Evolutionary conservation across 2,797 vertebrate genomes (phyloP), one percentile per base, ranked within the genome.

Genomic region (Perodicticus potto): DNA sequence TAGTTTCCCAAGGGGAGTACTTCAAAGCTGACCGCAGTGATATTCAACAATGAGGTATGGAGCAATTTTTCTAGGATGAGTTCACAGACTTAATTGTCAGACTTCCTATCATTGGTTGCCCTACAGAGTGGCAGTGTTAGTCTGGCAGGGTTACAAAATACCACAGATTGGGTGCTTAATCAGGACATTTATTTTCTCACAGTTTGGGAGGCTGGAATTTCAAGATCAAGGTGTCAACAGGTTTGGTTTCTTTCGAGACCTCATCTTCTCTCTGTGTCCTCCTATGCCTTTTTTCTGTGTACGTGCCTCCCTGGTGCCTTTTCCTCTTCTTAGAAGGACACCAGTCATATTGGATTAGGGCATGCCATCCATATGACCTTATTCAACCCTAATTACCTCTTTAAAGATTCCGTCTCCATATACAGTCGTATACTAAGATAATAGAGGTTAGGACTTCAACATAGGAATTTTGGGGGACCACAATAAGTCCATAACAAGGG

Each of bases 201-300:
- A 32, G n/a, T 82, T 78, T 57, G 77, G 82, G 69, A 73, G 73
- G 27, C 29, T 80, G 43, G 25, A 49, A 74, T 37, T 83, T 61
- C 63, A 32, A 23, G 20, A 34, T 23, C 29, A 86, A 45, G 76
- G 49, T 89, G n/a, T 77, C 29, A 20, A 14, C 0, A 22, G 20
- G 45, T 23, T 49, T 73, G 27, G 14, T 88, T 85, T 97, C 57
- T 86, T 43, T 43, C 74, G 65, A 89, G 40, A 61, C 9, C 49
- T 65, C 34, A 23, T 63, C 55, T 2, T 72, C n/a, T 61, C 9
- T 43, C 40, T 63, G 7, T 76, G 29, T 86, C 45, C 67, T 85
- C 7, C 72, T 0, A 0, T n/a, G 27, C 34, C 34, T 69, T 45
- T 74, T 25, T 20, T 77, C 65, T 20, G 3, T 77, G 32, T 0